Evolutionary conservation across 2,797 vertebrate species (phyloP).

Genomic region (Staurois parvus): DNA sequence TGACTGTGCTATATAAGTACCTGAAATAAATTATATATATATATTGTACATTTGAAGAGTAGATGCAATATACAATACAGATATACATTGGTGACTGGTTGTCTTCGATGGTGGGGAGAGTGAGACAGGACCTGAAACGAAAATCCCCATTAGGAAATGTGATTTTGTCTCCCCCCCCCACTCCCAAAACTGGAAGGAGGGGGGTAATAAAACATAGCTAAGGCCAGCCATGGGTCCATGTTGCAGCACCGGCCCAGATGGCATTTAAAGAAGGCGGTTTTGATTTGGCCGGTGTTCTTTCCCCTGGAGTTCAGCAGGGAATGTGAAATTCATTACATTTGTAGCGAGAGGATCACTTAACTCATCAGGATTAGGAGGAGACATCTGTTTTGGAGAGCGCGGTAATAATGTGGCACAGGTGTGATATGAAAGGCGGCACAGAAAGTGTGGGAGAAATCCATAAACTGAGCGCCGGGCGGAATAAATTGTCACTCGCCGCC

Average conservation of each 20-base stretch:
- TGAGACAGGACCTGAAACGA: too few relatives aligned
- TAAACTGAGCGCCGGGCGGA: not conserved
- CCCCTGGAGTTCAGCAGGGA: constrained; percentile 27
- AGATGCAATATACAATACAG: too few relatives aligned
- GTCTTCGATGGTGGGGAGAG: too few relatives aligned
- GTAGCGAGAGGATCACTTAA: constrained; percentile 30
- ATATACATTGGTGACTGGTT: too few relatives aligned
- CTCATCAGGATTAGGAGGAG: constrained; percentile 42
- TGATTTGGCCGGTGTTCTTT: constrained; percentile 1
- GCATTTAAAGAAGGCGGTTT: not conserved
- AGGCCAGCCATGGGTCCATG: too few relatives aligned
- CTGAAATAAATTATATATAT: too few relatives aligned
- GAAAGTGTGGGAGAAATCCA: constrained; percentile 1
- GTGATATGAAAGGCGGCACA: constrained; percentile 15
- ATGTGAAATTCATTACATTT: constrained; percentile 37
- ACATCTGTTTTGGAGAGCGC: constrained; percentile 50
- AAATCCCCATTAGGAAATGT: too few relatives aligned
- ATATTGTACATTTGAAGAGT: too few relatives aligned
- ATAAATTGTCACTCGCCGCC: not conserved
- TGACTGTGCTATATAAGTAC: too few relatives aligned
- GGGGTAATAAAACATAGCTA: too few relatives aligned
- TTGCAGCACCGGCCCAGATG: not conserved
- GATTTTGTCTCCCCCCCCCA: too few relatives aligned
- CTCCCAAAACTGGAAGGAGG: too few relatives aligned
- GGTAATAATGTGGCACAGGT: constrained; percentile 47